Evolutionary conservation across 2,888 invertebrate species (phyloP), one percentile per base, ranked within the genome.

Genomic region (Hypolimnas misippus): DNA sequence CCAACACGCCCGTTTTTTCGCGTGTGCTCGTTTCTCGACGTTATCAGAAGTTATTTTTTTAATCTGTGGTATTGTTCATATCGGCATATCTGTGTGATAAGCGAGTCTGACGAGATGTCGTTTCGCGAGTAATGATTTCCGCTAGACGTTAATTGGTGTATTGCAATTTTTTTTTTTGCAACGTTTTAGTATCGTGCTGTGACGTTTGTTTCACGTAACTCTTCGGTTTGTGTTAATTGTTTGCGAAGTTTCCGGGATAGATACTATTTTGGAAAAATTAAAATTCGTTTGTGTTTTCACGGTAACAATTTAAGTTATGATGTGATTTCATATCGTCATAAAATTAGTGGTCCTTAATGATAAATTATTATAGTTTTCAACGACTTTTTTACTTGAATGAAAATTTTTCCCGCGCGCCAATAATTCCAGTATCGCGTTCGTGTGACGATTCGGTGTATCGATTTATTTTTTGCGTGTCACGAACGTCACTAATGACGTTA

Each of bases 1-100:
- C 73, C 75, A 79, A 77, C 81, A 83, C 83, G 84, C 82, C 82
- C 78, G 80, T 76, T 76, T 78, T 84, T 82, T 78, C 80, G 82
- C 81, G 79, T 72, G 72, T 66, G 69, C 58, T 51, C 50, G 55
- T 60, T 64, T 50, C 58, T 57, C 55, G 52, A 69, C 69, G 68
- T 79, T 81, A 80, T 80, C 78, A 76, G 74, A 67, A 62, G 69
- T 56, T 53, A 5, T 31, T 38, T 53, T 49, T 60, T 51, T 57
- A 16, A 58, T 66, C 56, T 57, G 65, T 70, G 60, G 46, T 53
- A 57, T 66, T 74, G 67, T 53, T 55, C 40, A 58, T 68, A 65
- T 62, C 57, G 49, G 60, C 56, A 19, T 61, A 60, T 59, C 62
- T 61, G 33, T 38, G 57, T 63, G 63, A 67, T 50, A 63, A 53